These are phyloP conservation scores for Sanderia malayensis DNA, from an alignment of 30 jellyfish, hydroid and myxozoan genomes.

Conservation along the genomic window DNA sequence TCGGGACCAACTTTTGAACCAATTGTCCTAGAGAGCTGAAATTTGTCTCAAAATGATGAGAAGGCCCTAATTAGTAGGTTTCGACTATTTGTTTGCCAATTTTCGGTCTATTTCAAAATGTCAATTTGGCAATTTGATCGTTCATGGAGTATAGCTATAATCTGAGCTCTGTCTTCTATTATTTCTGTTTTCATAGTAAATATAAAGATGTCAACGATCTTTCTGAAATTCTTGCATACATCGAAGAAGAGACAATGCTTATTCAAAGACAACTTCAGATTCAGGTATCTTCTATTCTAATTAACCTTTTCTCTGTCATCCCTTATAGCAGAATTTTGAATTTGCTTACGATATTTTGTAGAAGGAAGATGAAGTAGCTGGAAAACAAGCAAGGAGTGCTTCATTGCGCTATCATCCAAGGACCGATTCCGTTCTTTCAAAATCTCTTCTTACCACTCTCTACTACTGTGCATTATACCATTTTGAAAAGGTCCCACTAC, in stretches of 20 bases:
- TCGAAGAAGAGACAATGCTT: slow-evolving; percentile 56
- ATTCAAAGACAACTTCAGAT: slow-evolving; percentile 48
- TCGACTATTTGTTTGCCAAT: too few species aligned
- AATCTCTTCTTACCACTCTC: slow-evolving; percentile 69
- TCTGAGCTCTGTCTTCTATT: too few species aligned
- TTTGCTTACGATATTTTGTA: too few species aligned
- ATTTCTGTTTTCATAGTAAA: slow-evolving; percentile 20
- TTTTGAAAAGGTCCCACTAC: slow-evolving; percentile 56
- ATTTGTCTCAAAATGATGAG: too few species aligned
- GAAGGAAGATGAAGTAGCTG: slow-evolving; percentile 63
- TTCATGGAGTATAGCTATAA: too few species aligned
- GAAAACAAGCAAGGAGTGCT: slow-evolving; percentile 44
- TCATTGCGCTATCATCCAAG: slow-evolving; percentile 61
- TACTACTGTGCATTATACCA: slow-evolving; percentile 83
- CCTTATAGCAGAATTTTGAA: neutral
- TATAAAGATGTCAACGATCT: slow-evolving; percentile 34
- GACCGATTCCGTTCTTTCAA: slow-evolving; percentile 29
- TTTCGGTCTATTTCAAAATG: too few species aligned
- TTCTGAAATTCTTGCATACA: slow-evolving; percentile 24
- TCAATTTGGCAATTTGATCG: too few species aligned
- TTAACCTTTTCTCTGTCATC: neutral
- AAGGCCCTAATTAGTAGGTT: too few species aligned
- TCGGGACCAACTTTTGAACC: too few species aligned
- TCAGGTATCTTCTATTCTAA: slow-evolving; percentile 28
- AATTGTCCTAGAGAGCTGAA: too few species aligned